phyloP scores from a whole-genome alignment of 2,888 invertebrate species.

The Panzeria rudis region DNA sequence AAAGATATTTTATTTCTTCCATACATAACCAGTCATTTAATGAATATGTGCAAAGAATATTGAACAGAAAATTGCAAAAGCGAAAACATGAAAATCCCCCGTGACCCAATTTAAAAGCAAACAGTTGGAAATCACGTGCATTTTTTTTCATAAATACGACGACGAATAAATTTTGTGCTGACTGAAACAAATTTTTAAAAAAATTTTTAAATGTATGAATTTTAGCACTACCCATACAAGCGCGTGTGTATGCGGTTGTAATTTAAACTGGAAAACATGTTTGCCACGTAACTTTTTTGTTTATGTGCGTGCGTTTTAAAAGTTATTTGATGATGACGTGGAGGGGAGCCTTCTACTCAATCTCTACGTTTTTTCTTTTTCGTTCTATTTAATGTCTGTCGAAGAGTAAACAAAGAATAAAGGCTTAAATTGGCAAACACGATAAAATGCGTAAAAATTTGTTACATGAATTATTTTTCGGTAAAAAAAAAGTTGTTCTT shows the following conservation, averaged over 20 bases:
- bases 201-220: not conserved
- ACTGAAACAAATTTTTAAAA: not conserved
- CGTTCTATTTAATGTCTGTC: conserved; percentile 2
- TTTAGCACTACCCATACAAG: not conserved
- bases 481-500: not conserved
- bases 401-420: conserved; percentile 30
- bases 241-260: not conserved
- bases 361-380: conserved; percentile 6
- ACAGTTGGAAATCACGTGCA: conserved; percentile 53
- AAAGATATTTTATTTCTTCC: not conserved
- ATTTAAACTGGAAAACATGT: conserved; percentile 41
- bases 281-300: conserved; percentile 41
- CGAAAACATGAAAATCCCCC: conserved; percentile 48
- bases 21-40: conserved; percentile 35
- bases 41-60: conserved; percentile 33
- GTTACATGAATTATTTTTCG: conserved; percentile 3
- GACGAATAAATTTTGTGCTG: conserved; percentile 2
- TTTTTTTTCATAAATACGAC: conserved; percentile 25
- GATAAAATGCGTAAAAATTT: conserved; percentile 14
- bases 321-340: not conserved
- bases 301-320: conserved; percentile 42
- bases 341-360: not conserved
- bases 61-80: conserved; percentile 22
- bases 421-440: conserved; percentile 44
- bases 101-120: conserved; percentile 62